These are phyloP conservation scores for Cantharis rufa DNA, from an alignment of 2,888 invertebrate genomes.

Conservation along the genomic window DNA sequence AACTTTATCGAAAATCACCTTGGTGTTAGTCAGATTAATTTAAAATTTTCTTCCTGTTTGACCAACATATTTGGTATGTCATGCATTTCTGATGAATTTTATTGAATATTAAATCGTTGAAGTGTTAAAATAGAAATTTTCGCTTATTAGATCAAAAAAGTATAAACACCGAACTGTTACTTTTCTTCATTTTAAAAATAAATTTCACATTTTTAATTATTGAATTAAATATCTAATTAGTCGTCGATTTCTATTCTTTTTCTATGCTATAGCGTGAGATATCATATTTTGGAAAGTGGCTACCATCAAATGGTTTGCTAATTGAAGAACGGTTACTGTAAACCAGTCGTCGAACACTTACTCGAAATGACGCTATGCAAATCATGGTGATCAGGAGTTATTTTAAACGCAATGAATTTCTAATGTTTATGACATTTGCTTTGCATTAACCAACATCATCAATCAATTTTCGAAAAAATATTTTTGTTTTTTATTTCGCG, in stretches of 20 bases:
- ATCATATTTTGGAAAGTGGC: background rate
- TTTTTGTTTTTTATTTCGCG: background rate
- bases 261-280: background rate
- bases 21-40: background rate
- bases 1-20: background rate
- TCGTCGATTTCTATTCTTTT: background rate
- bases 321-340: background rate
- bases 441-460: background rate
- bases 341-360: background rate
- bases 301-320: background rate
- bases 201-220: background rate
- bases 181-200: background rate
- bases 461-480: background rate
- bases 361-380: background rate
- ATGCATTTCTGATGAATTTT: background rate
- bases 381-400: background rate
- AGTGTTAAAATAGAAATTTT: background rate
- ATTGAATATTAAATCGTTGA: background rate
- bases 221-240: background rate
- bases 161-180: background rate
- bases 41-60: background rate
- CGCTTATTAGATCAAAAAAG: background rate
- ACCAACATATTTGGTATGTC: background rate
- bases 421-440: background rate
- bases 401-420: background rate